phyloP scores from a whole-genome alignment of 2,797 vertebrate species.

The Characodon lateralis region DNA sequence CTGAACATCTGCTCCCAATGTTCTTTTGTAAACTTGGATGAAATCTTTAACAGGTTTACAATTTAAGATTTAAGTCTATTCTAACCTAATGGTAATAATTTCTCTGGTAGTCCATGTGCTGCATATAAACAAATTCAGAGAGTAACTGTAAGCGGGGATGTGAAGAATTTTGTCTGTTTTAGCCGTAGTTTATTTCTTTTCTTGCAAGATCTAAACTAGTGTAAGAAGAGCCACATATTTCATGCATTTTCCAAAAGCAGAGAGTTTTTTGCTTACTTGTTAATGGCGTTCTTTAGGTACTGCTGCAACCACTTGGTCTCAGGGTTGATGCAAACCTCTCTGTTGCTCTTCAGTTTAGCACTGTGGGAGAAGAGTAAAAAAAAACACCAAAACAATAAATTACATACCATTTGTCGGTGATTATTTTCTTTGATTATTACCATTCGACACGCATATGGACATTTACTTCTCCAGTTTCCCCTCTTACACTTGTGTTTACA shows the following conservation, averaged over 20 bases:
- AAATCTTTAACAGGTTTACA: neutral
- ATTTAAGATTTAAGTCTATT: slow-evolving; percentile 9
- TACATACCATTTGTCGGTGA: neutral
- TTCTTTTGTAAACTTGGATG: neutral
- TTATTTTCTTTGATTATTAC: neutral
- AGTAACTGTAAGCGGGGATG: slow-evolving; percentile 39
- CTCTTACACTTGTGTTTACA: neutral
- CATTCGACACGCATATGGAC: neutral
- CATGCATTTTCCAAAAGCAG: slow-evolving; percentile 4
- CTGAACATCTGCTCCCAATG: neutral
- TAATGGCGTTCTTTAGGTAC: slow-evolving; percentile 96
- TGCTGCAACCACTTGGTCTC: slow-evolving; percentile 98
- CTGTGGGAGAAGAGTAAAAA: slow-evolving; percentile 57
- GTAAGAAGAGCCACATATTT: slow-evolving; percentile 28
- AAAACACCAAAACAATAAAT: neutral
- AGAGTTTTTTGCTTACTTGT: slow-evolving; percentile 88
- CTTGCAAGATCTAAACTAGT: slow-evolving; percentile 20
- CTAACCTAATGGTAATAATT: slow-evolving; percentile 43
- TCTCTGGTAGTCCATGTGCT: slow-evolving; percentile 62
- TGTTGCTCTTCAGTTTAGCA: slow-evolving; percentile 88
- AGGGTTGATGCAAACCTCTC: slow-evolving; percentile 97
- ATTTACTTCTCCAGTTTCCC: slow-evolving; percentile 4
- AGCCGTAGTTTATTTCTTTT: slow-evolving; percentile 41
- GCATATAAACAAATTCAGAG: slow-evolving; percentile 19
- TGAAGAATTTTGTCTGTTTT: slow-evolving; percentile 3